Evolutionary conservation across 1,140 invertebrate species (phyloP).

Genomic region (Gryon sp.): DNA sequence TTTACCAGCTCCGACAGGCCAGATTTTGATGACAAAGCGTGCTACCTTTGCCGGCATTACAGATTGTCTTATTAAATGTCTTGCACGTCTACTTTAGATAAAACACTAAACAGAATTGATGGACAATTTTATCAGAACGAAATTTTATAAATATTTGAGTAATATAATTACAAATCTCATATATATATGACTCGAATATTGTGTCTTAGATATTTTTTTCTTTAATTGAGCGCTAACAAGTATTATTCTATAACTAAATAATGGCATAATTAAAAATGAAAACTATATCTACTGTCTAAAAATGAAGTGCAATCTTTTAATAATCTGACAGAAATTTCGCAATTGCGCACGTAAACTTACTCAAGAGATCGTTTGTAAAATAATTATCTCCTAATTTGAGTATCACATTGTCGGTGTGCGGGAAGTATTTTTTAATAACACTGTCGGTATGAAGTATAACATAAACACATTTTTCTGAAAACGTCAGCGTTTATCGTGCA

Average conservation of each 20-base stretch:
- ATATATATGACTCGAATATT: too few species aligned
- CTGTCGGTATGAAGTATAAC: conserved; percentile 22
- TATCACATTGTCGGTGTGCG: conserved; percentile 1
- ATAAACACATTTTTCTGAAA: conserved; percentile 31
- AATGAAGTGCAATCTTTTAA: too few species aligned
- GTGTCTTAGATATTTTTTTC: too few species aligned
- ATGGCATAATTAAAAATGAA: too few species aligned
- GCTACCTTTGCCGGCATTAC: neutral
- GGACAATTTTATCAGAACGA: too few species aligned
- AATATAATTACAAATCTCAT: too few species aligned
- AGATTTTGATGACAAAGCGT: conserved; percentile 38
- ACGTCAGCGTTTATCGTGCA: conserved; percentile 38
- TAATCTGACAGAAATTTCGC: neutral
- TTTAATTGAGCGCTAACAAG: too few species aligned
- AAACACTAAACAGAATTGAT: too few species aligned
- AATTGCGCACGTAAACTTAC: conserved; percentile 2
- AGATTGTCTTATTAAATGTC: conserved; percentile 1
- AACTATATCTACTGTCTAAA: too few species aligned
- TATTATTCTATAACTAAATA: too few species aligned
- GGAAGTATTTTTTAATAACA: conserved; percentile 30
- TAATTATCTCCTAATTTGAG: conserved; percentile 14
- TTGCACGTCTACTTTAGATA: neutral
- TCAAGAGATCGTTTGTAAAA: conserved; percentile 9
- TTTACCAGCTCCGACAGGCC: conserved; percentile 32
- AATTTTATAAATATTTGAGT: too few species aligned